Evolutionary conservation across 2,113 vertebrate genomes (phyloP).

Genomic region (Nanorana parkeri): DNA sequence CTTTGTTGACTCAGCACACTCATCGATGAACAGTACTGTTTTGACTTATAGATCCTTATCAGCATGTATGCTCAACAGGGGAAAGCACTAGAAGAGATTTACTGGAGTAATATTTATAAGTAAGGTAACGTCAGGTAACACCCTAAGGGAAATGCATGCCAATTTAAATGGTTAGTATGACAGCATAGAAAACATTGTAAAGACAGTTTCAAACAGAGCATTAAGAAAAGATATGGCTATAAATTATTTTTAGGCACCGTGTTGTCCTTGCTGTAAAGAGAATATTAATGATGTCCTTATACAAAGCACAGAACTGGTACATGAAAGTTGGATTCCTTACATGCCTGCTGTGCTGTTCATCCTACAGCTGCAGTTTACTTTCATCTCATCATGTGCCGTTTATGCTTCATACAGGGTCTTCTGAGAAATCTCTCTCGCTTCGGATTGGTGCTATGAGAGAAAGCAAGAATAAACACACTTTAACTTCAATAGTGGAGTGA

Average conservation of each 20-base stretch:
- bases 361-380: not conserved
- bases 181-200: no score
- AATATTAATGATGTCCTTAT: constrained; percentile 12
- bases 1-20: no score
- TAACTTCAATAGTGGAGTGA: not conserved
- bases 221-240: no score
- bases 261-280: not conserved
- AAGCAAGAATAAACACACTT: not conserved
- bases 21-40: no score
- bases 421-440: constrained; percentile 3
- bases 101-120: no score
- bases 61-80: no score
- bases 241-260: not conserved
- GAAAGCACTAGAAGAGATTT: no score
- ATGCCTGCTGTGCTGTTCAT: constrained; percentile 12
- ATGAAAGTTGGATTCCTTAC: not conserved
- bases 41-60: no score
- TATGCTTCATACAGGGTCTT: constrained; percentile 17
- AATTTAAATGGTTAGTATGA: no score
- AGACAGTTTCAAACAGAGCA: no score
- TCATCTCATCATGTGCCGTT: constrained; percentile 27
- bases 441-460: not conserved
- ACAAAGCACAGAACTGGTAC: not conserved
- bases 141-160: no score
- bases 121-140: no score